Percentiles rank a stretch among this genome's conserved stretches.
phyloP scores from a whole-genome alignment of 2,888 invertebrate species.

The Melinaea marsaeus region DNA sequence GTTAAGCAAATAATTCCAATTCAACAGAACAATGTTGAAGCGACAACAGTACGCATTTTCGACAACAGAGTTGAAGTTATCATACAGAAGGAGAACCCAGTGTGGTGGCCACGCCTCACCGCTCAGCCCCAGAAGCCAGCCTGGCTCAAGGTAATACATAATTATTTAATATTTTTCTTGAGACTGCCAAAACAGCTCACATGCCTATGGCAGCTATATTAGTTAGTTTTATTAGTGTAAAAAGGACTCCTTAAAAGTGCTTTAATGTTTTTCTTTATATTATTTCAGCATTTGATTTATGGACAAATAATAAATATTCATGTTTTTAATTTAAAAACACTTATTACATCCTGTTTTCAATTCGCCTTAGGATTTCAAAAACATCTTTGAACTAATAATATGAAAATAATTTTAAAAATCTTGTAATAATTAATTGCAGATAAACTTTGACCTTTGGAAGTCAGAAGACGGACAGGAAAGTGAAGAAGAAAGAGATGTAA shows the following conservation, averaged over 20 bases:
- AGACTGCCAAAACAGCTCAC: too few relatives aligned
- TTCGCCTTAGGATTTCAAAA: too few relatives aligned
- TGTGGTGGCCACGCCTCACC: constrained; percentile 92
- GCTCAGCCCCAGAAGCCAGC: constrained; percentile 89
- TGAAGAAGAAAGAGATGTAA: constrained; percentile 84
- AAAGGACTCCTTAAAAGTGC: too few relatives aligned
- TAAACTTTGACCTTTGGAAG: constrained; percentile 95
- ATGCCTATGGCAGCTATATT: too few relatives aligned
- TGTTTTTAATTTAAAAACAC: too few relatives aligned
- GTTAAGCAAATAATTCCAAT: background rate
- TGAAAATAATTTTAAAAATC: background rate
- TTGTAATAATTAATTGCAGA: constrained; percentile 51
- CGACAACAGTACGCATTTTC: constrained; percentile 70
- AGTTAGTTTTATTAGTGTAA: too few relatives aligned
- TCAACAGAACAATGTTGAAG: constrained; percentile 42
- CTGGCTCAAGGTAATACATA: constrained; percentile 85
- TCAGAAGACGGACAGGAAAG: constrained; percentile 85
- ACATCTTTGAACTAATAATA: too few relatives aligned
- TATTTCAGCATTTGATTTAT: too few relatives aligned
- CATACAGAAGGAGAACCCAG: constrained; percentile 81
- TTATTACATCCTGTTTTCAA: too few relatives aligned
- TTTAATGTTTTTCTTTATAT: too few relatives aligned
- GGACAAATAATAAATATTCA: too few relatives aligned
- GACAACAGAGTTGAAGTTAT: constrained; percentile 88
- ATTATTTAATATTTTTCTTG: background rate